phyloP scores from a whole-genome alignment of 2,888 invertebrate genomes.

The Drosophila mercatorum region DNA sequence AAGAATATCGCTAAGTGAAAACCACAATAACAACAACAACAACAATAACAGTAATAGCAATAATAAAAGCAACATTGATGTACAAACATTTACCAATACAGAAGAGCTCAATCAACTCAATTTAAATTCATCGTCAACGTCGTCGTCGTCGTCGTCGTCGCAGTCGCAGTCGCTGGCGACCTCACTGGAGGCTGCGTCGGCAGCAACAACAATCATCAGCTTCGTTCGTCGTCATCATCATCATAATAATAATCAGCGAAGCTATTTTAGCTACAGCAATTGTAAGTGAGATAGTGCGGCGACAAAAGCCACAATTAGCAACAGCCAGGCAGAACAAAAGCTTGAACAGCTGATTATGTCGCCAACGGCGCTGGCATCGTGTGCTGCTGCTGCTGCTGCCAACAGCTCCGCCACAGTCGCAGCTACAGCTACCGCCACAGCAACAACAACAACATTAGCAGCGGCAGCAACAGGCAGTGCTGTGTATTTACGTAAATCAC shows the following conservation, averaged over 20 bases:
- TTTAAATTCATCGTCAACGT: slow-evolving; percentile 72
- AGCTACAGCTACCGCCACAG: slow-evolving; percentile 24
- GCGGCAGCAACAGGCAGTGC: slow-evolving; percentile 9
- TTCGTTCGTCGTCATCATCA: slow-evolving; percentile 15
- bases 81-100: slow-evolving; percentile 80
- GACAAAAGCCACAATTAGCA: slow-evolving; percentile 38
- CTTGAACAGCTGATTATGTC: slow-evolving; percentile 67
- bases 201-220: slow-evolving; percentile 8
- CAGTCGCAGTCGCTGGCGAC: slow-evolving; percentile 44
- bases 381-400: slow-evolving; percentile 37
- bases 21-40: slow-evolving; percentile 34
- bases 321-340: slow-evolving; percentile 16
- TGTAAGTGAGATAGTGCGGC: slow-evolving; percentile 56
- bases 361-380: slow-evolving; percentile 49
- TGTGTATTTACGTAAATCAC: slow-evolving; percentile 67
- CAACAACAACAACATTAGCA: slow-evolving; percentile 11
- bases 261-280: slow-evolving; percentile 38
- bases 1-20: slow-evolving; percentile 60
- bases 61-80: slow-evolving; percentile 57
- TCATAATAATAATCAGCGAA: slow-evolving; percentile 11
- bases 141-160: background rate
- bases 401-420: slow-evolving; percentile 26
- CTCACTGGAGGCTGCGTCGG: slow-evolving; percentile 55
- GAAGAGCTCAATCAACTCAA: slow-evolving; percentile 78
- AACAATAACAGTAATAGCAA: slow-evolving; percentile 9